These are phyloP conservation scores for Magallana ariakensis DNA, from an alignment of 1,140 invertebrate species.

Conservation along the genomic window DNA sequence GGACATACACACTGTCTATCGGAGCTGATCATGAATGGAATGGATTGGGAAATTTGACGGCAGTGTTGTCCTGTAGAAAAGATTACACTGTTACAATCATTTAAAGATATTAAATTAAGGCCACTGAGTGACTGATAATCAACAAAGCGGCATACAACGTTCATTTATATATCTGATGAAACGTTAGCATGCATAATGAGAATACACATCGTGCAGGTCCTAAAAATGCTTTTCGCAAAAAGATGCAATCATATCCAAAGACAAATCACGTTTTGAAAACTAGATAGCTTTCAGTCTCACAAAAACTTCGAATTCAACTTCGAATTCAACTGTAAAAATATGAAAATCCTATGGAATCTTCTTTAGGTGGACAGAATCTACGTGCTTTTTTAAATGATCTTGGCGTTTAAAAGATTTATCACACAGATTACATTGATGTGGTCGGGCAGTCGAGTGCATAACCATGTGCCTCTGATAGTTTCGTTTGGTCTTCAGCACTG, in stretches of 20 bases:
- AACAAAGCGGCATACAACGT: no score
- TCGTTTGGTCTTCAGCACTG: conserved; percentile 14
- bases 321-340: no score
- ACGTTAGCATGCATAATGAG: no score
- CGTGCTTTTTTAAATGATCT: conserved; percentile 23
- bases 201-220: no score
- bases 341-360: not conserved
- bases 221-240: no score
- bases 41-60: not conserved
- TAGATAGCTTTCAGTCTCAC: no score
- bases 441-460: conserved; percentile 17
- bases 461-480: conserved; percentile 30
- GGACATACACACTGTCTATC: conserved; percentile 18
- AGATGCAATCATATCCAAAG: no score
- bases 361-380: conserved; percentile 4
- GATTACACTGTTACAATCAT: not conserved
- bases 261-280: no score
- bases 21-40: not conserved
- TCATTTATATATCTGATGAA: no score
- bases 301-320: no score
- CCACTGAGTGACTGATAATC: no score
- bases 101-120: no score
- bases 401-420: not conserved
- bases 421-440: conserved; percentile 36
- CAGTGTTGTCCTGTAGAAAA: conserved; percentile 4